Conservation (phyloP, 2,797 vertebrate species). For the Strix occidentalis region DNA sequence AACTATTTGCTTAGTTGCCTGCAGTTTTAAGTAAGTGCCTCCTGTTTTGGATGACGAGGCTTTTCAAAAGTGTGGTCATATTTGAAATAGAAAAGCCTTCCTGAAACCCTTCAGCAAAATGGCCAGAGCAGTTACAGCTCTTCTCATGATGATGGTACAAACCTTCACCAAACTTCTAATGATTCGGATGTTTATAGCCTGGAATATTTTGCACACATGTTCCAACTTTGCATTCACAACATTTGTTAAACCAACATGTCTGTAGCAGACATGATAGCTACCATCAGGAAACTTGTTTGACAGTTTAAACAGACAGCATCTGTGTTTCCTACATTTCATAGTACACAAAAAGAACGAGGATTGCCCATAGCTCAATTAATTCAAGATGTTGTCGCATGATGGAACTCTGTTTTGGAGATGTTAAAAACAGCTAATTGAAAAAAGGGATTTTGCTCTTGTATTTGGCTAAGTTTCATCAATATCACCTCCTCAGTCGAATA, state of each 20-base stretch:
- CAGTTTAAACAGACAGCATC: conserved; percentile 67
- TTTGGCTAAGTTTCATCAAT: conserved; percentile 25
- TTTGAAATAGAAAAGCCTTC: background rate
- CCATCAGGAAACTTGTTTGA: conserved; percentile 70
- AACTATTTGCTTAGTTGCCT: background rate
- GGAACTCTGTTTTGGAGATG: conserved; percentile 29
- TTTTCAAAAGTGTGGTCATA: background rate
- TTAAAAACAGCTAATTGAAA: conserved; percentile 22
- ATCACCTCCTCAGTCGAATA: conserved; percentile 15
- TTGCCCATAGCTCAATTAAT: conserved; percentile 32
- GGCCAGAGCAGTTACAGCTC: background rate
- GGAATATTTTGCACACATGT: conserved; percentile 52
- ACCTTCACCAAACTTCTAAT: background rate
- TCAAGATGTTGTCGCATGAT: conserved; percentile 50
- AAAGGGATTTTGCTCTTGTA: conserved; percentile 24
- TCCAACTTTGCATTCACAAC: conserved; percentile 49
- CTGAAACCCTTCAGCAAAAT: background rate
- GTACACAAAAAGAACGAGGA: conserved; percentile 12
- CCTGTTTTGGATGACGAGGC: background rate
- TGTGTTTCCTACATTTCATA: conserved; percentile 52
- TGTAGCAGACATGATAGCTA: conserved; percentile 55
- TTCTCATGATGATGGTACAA: background rate
- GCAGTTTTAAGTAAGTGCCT: background rate
- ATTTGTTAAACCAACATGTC: conserved; percentile 57
- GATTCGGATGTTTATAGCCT: conserved; percentile 4